A percentile compares a stretch with the other conserved stretches of the same genome.
phyloP scores from a whole-genome alignment of 2,888 invertebrate species.

The Spilosoma lubricipeda region DNA sequence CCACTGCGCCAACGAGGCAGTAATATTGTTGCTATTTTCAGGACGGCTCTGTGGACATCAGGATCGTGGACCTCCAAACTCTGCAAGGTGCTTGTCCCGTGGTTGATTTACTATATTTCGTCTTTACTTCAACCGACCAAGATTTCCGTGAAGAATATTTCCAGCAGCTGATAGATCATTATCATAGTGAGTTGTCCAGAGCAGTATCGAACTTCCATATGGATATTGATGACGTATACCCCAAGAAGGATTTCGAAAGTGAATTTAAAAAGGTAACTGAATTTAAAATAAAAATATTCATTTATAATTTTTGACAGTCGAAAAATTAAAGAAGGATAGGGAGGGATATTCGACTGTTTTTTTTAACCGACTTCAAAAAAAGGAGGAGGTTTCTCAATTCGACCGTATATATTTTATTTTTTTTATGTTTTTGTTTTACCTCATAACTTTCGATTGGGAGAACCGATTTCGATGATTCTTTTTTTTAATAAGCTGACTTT shows the following conservation, averaged over 20 bases:
- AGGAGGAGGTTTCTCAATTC: no score
- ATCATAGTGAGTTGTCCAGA: background rate
- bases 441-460: no score
- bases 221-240: background rate
- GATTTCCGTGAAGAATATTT: background rate
- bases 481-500: no score
- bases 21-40: slow-evolving; percentile 52
- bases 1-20: no score
- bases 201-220: background rate
- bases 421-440: no score
- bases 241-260: background rate
- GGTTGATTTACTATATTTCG: slow-evolving; percentile 65
- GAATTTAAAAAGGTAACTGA: background rate
- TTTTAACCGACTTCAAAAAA: no score
- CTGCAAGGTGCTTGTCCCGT: slow-evolving; percentile 62
- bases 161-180: background rate
- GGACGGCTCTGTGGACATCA: slow-evolving; percentile 58
- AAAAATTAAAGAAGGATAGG: no score
- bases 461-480: no score
- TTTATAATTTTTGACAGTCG: no score
- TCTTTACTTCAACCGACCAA: background rate
- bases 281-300: no score
- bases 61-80: slow-evolving; percentile 71
- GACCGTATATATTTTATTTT: no score
- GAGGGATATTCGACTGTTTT: no score